These are phyloP conservation scores for Calliphora vomitoria DNA, from an alignment of 2,888 invertebrate species.

Conservation along the genomic window DNA sequence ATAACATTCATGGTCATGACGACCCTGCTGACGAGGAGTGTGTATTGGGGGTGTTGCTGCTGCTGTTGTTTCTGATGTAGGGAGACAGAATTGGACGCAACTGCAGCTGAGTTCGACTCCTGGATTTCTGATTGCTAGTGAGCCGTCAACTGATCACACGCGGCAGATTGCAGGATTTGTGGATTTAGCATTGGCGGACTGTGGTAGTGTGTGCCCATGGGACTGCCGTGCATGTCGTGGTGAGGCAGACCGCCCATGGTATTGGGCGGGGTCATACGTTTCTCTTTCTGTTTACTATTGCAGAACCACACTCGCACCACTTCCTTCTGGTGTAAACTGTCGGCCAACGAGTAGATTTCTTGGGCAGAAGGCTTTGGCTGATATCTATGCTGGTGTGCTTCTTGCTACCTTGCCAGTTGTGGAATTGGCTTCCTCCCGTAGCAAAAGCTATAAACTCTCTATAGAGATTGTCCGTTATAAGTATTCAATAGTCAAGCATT, in stretches of 20 bases:
- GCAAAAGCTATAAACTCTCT: no score
- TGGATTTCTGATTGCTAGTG: constrained; percentile 94
- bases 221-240: constrained; percentile 93
- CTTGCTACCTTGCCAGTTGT: no score
- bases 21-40: constrained; percentile 84
- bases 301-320: constrained; percentile 99
- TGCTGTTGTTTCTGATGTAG: constrained; percentile 83
- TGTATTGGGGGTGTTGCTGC: constrained; percentile 82
- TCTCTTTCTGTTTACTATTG: constrained; percentile 98
- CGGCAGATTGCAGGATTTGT: constrained; percentile 89
- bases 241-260: constrained; percentile 93
- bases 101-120: constrained; percentile 87
- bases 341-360: constrained; percentile 97
- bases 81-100: constrained; percentile 84
- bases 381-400: no score
- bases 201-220: constrained; percentile 92
- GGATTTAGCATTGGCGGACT: constrained; percentile 94
- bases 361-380: constrained; percentile 99
- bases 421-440: no score
- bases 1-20: constrained; percentile 84
- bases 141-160: constrained; percentile 91
- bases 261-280: constrained; percentile 98
- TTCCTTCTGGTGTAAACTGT: constrained; percentile 98
- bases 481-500: no score
- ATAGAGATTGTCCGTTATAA: no score